Conservation (phyloP, 2,113 vertebrate genomes). For the Nicator chloris region DNA sequence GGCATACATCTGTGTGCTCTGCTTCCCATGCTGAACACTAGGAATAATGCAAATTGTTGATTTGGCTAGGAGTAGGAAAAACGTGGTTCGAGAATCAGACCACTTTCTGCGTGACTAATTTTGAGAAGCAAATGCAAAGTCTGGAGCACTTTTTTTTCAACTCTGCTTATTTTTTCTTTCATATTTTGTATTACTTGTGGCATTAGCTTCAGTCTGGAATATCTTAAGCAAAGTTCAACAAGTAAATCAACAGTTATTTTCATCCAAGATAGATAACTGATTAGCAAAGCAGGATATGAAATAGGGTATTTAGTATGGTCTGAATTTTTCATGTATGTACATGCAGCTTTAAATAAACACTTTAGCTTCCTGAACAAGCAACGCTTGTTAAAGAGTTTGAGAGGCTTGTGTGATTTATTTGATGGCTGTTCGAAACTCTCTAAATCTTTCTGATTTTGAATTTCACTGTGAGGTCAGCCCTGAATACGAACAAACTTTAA, state of each 20-base stretch:
- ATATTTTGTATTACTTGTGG: neutral
- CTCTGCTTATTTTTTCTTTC: neutral
- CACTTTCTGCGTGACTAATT: constrained; percentile 20
- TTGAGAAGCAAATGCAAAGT: neutral
- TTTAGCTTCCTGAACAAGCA: neutral
- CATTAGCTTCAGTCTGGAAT: neutral
- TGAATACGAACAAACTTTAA: neutral
- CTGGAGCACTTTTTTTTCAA: neutral
- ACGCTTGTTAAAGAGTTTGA: neutral
- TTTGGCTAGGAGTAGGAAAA: constrained; percentile 42
- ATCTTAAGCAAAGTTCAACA: neutral
- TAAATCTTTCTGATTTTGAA: neutral
- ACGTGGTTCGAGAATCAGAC: neutral
- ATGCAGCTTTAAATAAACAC: neutral
- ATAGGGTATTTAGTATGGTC: neutral
- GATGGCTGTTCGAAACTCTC: neutral
- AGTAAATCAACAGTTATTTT: neutral
- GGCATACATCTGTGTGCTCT: constrained; percentile 45
- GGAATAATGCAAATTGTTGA: constrained; percentile 55
- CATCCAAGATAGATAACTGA: neutral
- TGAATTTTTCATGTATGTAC: neutral
- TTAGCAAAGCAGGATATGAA: neutral
- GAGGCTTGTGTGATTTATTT: neutral
- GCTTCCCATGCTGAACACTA: constrained; percentile 39
- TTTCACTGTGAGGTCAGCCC: neutral